These are phyloP conservation scores for Invenusta paracnida DNA, from an alignment of 2,888 invertebrate genomes.

Conservation along the genomic window DNA sequence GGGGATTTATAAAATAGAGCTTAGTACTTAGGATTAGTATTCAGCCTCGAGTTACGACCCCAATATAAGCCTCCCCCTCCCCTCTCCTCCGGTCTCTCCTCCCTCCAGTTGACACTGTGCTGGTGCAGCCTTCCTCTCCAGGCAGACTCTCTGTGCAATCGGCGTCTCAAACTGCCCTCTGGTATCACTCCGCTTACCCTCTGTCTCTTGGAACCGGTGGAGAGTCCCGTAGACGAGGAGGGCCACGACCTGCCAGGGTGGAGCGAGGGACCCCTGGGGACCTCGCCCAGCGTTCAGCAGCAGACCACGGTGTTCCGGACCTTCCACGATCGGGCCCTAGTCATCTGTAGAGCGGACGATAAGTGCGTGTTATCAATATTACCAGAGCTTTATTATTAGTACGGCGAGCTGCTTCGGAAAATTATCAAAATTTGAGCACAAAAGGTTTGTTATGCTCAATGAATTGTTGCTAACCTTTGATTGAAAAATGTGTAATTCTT, in stretches of 20 bases:
- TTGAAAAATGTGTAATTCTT: no score
- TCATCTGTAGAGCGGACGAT: neutral
- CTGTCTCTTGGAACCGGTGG: neutral
- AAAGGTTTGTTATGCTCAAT: no score
- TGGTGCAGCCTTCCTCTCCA: neutral
- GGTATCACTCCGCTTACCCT: neutral
- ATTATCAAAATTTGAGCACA: no score
- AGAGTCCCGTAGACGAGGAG: neutral
- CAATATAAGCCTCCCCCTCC: no score
- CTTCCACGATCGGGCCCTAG: neutral
- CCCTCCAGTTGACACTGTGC: neutral
- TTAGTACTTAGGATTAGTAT: no score
- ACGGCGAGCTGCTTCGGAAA: no score
- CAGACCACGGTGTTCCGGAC: neutral
- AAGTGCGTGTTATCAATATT: no score
- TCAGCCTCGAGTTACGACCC: no score
- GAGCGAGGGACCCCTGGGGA: neutral
- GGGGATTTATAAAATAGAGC: no score
- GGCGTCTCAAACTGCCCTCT: neutral
- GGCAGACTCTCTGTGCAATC: neutral
- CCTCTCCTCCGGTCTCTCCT: no score
- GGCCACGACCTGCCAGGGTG: neutral
- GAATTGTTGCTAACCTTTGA: no score
- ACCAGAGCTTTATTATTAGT: no score
- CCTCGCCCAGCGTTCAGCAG: neutral